Conservation (phyloP, 1,140 invertebrate species). For the Drosophila persimilis region DNA sequence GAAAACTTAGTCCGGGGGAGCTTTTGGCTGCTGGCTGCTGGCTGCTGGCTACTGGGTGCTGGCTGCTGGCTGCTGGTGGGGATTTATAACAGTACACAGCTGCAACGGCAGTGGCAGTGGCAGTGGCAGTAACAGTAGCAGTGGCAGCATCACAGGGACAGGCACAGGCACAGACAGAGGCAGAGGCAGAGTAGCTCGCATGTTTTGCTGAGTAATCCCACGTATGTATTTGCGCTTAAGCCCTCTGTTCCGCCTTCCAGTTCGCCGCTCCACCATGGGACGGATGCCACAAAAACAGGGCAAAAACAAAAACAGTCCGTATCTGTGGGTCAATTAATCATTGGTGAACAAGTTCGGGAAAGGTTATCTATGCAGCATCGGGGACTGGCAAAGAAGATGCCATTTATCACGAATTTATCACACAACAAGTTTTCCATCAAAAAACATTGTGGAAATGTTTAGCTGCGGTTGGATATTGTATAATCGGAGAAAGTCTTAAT, state of each 20-base stretch:
- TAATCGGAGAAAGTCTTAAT: no score
- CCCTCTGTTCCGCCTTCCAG: constrained; percentile 47
- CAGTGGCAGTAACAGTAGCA: constrained; percentile 26
- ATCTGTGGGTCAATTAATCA: constrained; percentile 44
- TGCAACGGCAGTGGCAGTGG: constrained; percentile 44
- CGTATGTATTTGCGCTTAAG: constrained; percentile 59
- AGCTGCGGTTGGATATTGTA: no score
- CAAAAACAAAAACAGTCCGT: constrained; percentile 23
- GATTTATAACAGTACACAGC: constrained; percentile 73
- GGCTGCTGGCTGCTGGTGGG: constrained; percentile 46
- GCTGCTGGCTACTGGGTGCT: constrained; percentile 3
- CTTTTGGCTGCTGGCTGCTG: constrained; percentile 5
- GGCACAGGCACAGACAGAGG: no score
- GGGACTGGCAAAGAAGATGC: constrained; percentile 7
- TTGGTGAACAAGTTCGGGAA: constrained; percentile 46
- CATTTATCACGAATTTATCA: constrained; percentile 23
- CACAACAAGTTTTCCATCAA: constrained; percentile 31
- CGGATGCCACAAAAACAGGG: constrained; percentile 12
- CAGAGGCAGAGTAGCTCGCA: constrained; percentile 48
- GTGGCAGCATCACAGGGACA: background rate
- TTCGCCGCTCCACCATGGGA: constrained; percentile 37
- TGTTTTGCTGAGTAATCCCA: constrained; percentile 74
- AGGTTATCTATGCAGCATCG: constrained; percentile 40
- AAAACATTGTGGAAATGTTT: background rate
- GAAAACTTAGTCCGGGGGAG: background rate